Base-by-base conservation (phyloP, 2,888 invertebrate species). In the Aphrophora alni region DNA sequence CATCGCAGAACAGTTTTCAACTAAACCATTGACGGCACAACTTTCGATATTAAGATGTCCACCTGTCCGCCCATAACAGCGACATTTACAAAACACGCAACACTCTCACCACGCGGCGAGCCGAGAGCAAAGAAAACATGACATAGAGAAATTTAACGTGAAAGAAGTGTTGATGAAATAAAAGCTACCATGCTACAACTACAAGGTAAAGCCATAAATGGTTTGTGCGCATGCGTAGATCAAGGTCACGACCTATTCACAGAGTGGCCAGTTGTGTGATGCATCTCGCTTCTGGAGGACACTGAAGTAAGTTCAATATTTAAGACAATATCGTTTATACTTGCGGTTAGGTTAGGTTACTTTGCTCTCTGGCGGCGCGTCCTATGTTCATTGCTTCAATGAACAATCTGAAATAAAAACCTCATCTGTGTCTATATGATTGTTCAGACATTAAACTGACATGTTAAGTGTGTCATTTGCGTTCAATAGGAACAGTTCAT, bases 211-310 rank as follows among this genome's bases (percentile, higher is more conserved):
- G 59, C 59, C 59, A 10, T 59, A 59, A 59, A 59, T 21, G 59
- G 59, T 59, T 14, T n/a, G 59, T 21, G 59, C 59, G 59, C 59
- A 59, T 59, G 59, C 59, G 59, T 59, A 59, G 59, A 59, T 59
- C 59, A 59, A 59, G 59, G 59, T 59, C 59, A 21, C 21, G 59
- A 59, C 59, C 59, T 59, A 59, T 59, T 59, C 59, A 59, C 59
- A 59, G 59, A n/a, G 59, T 21, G 59, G 59, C 59, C 59, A 59
- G 59, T 59, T 59, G 59, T 59, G 59, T 59, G 59, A 59, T 59
- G 59, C 59, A 59, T 21, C 59, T 59, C 59, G 59, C 59, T 59
- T 59, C 59, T 59, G 59, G 59, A 59, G 59, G 59, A 59, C 59
- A 21, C 59, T 44, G 59, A 8, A 2, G 59, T 59, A 59, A 59